These are phyloP conservation scores for Gambelia wislizenii DNA, from an alignment of 2,797 vertebrate genomes.

Conservation along the genomic window DNA sequence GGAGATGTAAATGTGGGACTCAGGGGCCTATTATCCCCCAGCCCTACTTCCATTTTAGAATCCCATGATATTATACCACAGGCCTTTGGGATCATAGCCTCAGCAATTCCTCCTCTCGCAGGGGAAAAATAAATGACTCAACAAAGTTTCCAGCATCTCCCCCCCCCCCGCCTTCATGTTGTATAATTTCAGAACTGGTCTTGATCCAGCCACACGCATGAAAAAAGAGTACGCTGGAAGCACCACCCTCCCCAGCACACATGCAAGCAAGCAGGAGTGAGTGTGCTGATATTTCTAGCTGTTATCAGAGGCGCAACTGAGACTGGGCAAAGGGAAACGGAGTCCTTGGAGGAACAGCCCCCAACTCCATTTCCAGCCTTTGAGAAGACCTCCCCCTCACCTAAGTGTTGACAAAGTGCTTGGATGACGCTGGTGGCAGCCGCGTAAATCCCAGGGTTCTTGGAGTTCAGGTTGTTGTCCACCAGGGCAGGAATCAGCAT, in stretches of 20 bases:
- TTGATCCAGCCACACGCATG: not conserved
- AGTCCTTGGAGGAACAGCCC: not conserved
- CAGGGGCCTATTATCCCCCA: too few species aligned
- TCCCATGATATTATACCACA: too few species aligned
- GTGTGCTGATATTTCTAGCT: not conserved
- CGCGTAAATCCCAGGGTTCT: conserved; percentile 88
- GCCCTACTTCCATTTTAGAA: not conserved
- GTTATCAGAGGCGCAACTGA: not conserved
- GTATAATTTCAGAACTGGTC: not conserved
- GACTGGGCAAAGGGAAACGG: not conserved
- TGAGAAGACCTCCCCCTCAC: conserved; percentile 70
- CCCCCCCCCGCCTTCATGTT: too few species aligned
- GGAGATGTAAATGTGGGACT: too few species aligned
- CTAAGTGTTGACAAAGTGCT: conserved; percentile 87
- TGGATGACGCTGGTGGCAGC: conserved; percentile 88
- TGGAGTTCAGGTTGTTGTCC: conserved; percentile 98
- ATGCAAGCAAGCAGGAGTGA: not conserved
- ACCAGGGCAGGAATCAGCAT: conserved; percentile 92
- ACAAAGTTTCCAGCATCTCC: too few species aligned
- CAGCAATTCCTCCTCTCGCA: not conserved
- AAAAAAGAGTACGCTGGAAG: not conserved
- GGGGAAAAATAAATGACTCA: too few species aligned
- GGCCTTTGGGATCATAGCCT: not conserved
- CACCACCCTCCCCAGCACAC: not conserved
- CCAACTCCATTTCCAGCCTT: not conserved